A percentile compares a stretch with the other conserved stretches of the same genome.
These are phyloP conservation scores for Tachystola acroxantha DNA, from an alignment of 2,888 invertebrate genomes.

Conservation along the genomic window DNA sequence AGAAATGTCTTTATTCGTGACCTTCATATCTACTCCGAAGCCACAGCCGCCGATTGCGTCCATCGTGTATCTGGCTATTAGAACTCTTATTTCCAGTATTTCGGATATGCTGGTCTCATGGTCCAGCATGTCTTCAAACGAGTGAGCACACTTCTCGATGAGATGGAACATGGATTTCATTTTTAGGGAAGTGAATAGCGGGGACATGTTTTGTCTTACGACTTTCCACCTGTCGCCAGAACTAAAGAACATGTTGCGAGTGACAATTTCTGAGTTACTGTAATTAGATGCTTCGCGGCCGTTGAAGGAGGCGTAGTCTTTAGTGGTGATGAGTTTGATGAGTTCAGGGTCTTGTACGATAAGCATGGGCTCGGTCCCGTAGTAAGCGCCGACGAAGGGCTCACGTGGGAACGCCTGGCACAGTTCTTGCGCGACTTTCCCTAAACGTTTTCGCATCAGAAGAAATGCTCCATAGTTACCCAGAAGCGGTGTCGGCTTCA, in stretches of 20 bases:
- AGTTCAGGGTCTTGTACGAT: constrained; percentile 36
- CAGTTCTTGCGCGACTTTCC: constrained; percentile 16
- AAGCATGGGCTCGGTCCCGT: constrained; percentile 26
- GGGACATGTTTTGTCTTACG: constrained; percentile 47
- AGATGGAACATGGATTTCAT: constrained; percentile 58
- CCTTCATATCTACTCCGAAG: constrained; percentile 32
- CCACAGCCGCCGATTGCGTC: constrained; percentile 29
- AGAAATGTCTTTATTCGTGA: constrained; percentile 19
- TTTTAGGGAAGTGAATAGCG: constrained; percentile 49
- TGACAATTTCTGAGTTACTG: constrained; percentile 31
- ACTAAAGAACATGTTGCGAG: constrained; percentile 37
- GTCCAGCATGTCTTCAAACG: constrained; percentile 36
- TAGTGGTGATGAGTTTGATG: constrained; percentile 26
- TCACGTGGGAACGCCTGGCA: constrained; percentile 25
- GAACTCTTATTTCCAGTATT: constrained; percentile 26
- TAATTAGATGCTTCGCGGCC: constrained; percentile 31
- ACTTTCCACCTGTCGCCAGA: constrained; percentile 53
- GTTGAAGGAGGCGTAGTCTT: constrained; percentile 27
- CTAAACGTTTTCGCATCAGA: constrained; percentile 11
- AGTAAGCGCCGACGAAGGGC: constrained; percentile 29
- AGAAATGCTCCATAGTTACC: constrained; percentile 2
- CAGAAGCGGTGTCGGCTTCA: neutral
- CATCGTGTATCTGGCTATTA: constrained; percentile 44
- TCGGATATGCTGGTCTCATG: constrained; percentile 18
- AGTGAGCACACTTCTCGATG: constrained; percentile 32